phyloP scores from a whole-genome alignment of 2,797 vertebrate species.

The Pogonophryne albipinna region DNA sequence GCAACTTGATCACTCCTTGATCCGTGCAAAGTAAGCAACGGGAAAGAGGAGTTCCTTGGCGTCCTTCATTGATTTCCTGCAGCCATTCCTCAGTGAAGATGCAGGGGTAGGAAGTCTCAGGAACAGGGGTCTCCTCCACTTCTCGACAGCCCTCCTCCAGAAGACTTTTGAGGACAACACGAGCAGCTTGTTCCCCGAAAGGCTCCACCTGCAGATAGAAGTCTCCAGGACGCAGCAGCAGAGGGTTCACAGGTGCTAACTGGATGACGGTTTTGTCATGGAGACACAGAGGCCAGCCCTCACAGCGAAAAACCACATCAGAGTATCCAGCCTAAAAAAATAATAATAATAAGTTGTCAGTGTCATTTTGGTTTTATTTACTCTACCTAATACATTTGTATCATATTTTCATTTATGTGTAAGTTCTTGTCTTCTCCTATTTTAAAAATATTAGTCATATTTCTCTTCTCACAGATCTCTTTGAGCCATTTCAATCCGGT shows the following conservation, averaged over 20 bases:
- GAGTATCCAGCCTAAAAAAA: slow-evolving; percentile 88
- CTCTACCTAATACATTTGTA: not conserved
- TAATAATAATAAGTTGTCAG: not conserved
- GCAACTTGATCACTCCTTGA: slow-evolving; percentile 88
- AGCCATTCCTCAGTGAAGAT: slow-evolving; percentile 94
- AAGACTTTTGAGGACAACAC: slow-evolving; percentile 91
- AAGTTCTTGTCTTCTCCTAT: not conserved
- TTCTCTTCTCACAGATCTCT: no score
- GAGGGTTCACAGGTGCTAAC: slow-evolving; percentile 90
- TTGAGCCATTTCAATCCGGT: no score
- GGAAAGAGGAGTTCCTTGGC: slow-evolving; percentile 81
- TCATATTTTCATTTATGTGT: not conserved
- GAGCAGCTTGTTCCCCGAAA: slow-evolving; percentile 88
- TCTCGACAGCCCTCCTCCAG: slow-evolving; percentile 86
- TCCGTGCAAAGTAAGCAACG: slow-evolving; percentile 92
- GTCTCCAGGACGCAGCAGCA: slow-evolving; percentile 92
- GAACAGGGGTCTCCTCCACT: slow-evolving; percentile 88
- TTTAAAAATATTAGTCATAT: not conserved
- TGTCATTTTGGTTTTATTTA: not conserved
- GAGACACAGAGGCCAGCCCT: slow-evolving; percentile 96
- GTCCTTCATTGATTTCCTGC: slow-evolving; percentile 86
- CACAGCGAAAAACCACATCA: slow-evolving; percentile 91
- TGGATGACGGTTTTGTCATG: slow-evolving; percentile 91
- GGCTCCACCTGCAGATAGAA: slow-evolving; percentile 95
- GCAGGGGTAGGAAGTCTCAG: slow-evolving; percentile 86